These are phyloP conservation scores for Halictus quadricinctus DNA, from an alignment of 2,888 invertebrate species.

Conservation along the genomic window DNA sequence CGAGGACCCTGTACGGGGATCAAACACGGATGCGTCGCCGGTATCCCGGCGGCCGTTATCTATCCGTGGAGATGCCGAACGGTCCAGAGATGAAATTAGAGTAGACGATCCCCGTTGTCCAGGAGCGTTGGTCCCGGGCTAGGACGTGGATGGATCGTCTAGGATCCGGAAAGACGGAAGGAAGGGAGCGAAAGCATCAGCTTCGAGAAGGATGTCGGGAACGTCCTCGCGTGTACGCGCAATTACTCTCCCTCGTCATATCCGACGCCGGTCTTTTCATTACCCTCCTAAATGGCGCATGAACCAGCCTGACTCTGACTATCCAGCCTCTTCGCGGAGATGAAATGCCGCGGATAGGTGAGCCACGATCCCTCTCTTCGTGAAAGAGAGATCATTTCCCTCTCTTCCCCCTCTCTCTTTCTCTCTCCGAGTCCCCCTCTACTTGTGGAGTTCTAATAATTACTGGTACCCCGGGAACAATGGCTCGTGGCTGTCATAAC, in stretches of 20 bases:
- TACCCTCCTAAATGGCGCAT: constrained; percentile 69
- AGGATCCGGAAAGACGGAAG: constrained; percentile 27
- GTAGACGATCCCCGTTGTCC: constrained; percentile 55
- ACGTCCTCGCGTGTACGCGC: constrained; percentile 68
- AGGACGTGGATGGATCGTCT: constrained; percentile 37
- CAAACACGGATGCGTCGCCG: constrained; percentile 47
- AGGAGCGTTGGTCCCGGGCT: not conserved
- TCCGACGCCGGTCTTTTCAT: constrained; percentile 71
- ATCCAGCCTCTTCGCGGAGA: constrained; percentile 33
- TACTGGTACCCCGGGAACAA: constrained; percentile 74
- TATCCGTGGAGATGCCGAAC: constrained; percentile 64
- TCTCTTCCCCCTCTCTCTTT: not conserved
- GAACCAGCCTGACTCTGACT: constrained; percentile 43
- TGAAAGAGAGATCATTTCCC: not conserved
- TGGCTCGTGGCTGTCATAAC: constrained; percentile 77
- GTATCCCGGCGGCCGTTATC: constrained; percentile 35
- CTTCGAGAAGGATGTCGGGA: constrained; percentile 45
- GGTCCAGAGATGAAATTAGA: constrained; percentile 68
- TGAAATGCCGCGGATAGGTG: constrained; percentile 67
- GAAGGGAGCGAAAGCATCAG: not conserved
- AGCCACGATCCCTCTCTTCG: constrained; percentile 21
- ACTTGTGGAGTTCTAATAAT: constrained; percentile 71
- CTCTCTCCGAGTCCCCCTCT: constrained; percentile 4
- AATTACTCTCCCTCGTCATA: constrained; percentile 70
- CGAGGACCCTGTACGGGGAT: constrained; percentile 59